Percentiles rank a stretch among this genome's conserved stretches.
These are phyloP conservation scores for Pyxicephalus adspersus DNA, from an alignment of 2,113 vertebrate genomes.

Conservation along the genomic window DNA sequence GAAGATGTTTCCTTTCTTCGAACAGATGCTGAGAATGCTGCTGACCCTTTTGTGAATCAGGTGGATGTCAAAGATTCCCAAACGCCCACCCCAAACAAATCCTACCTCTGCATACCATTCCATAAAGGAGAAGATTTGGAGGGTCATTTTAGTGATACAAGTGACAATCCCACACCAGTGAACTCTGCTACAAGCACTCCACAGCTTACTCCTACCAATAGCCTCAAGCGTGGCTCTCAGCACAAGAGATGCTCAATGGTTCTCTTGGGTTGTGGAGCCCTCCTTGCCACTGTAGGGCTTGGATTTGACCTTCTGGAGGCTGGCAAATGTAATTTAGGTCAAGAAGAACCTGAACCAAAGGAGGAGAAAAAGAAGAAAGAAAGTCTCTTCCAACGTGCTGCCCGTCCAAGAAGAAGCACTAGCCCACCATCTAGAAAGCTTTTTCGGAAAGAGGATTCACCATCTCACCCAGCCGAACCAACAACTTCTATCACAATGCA, in stretches of 20 bases:
- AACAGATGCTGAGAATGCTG: slow-evolving; percentile 90
- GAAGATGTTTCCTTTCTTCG: slow-evolving; percentile 42
- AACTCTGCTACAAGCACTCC: slow-evolving; percentile 80
- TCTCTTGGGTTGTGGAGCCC: slow-evolving; percentile 88
- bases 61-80: slow-evolving; percentile 69
- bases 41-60: slow-evolving; percentile 76
- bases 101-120: slow-evolving; percentile 95
- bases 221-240: slow-evolving; percentile 78
- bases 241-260: slow-evolving; percentile 86
- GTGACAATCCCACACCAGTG: slow-evolving; percentile 79
- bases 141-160: slow-evolving; percentile 72
- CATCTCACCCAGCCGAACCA: slow-evolving; percentile 74
- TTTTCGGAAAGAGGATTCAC: slow-evolving; percentile 85
- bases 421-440: slow-evolving; percentile 88
- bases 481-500: slow-evolving; percentile 85
- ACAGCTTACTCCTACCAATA: slow-evolving; percentile 83
- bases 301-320: slow-evolving; percentile 85
- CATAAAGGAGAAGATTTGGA: slow-evolving; percentile 82
- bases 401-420: slow-evolving; percentile 79
- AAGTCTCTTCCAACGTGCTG: slow-evolving; percentile 86
- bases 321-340: slow-evolving; percentile 76
- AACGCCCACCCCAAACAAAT: slow-evolving; percentile 78
- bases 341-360: slow-evolving; percentile 73
- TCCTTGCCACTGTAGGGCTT: slow-evolving; percentile 90
- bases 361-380: slow-evolving; percentile 87